phyloP scores from a whole-genome alignment of 2,888 invertebrate species.

The Orgyia antiqua region DNA sequence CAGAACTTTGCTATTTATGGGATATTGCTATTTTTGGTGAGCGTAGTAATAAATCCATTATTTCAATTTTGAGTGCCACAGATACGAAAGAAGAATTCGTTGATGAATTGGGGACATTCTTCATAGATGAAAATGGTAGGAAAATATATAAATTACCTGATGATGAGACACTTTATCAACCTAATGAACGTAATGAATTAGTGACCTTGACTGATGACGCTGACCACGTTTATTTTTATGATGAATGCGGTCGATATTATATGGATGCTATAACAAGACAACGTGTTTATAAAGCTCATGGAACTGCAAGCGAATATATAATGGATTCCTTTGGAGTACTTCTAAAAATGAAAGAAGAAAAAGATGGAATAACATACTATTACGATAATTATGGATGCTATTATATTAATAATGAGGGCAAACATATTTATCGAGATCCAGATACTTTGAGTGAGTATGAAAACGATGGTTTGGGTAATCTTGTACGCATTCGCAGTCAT shows the following conservation, averaged over 20 bases:
- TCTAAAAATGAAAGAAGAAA: constrained; percentile 56
- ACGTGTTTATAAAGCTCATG: constrained; percentile 60
- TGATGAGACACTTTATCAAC: constrained; percentile 49
- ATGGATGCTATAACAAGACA: constrained; percentile 48
- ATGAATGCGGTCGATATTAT: constrained; percentile 67
- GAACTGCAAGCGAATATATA: constrained; percentile 61
- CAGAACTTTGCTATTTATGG: constrained; percentile 63
- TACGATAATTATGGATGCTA: constrained; percentile 67
- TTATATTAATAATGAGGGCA: constrained; percentile 55
- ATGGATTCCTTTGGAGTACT: constrained; percentile 59
- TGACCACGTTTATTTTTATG: constrained; percentile 57
- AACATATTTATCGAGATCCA: constrained; percentile 58
- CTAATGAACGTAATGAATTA: constrained; percentile 54
- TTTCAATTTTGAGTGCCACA: constrained; percentile 61
- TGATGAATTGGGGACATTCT: constrained; percentile 59
- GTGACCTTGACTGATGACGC: constrained; percentile 56
- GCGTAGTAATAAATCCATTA: constrained; percentile 51
- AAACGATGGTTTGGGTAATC: constrained; percentile 66
- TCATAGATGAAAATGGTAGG: constrained; percentile 55
- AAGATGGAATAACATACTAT: constrained; percentile 52
- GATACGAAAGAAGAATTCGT: constrained; percentile 57
- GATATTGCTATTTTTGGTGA: constrained; percentile 56
- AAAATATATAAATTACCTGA: constrained; percentile 59
- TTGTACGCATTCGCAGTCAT: constrained; percentile 62
- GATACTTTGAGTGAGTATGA: constrained; percentile 64